A percentile compares a stretch with the other conserved stretches of the same genome.
Evolutionary conservation across 2,797 vertebrate species (phyloP).

Genomic region (Lacerta bilineata): DNA sequence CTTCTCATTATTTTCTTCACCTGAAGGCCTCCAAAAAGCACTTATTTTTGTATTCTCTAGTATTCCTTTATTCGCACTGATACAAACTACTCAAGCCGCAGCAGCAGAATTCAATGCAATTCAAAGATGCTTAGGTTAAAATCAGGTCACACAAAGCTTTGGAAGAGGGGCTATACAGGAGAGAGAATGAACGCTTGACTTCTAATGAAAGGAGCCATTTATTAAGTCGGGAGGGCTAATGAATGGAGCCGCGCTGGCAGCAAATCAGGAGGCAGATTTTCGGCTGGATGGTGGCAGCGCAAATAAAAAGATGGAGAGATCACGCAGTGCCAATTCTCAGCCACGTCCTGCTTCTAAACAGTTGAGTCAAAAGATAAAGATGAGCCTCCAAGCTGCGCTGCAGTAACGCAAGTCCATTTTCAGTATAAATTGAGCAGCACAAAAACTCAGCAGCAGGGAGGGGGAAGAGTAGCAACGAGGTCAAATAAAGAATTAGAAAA

Average conservation of each 20-base stretch:
- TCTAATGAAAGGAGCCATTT: conserved; percentile 39
- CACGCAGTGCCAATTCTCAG: background rate
- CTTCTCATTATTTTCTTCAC: conserved; percentile 14
- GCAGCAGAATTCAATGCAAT: conserved; percentile 4
- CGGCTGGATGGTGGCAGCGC: background rate
- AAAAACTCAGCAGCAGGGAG: background rate
- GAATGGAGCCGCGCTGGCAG: conserved; percentile 9
- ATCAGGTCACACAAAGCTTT: conserved; percentile 25
- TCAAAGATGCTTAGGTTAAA: conserved; percentile 25
- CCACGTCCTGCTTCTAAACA: background rate
- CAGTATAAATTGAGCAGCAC: conserved; percentile 1
- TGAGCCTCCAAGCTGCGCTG: conserved; percentile 15
- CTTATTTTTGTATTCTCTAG: background rate
- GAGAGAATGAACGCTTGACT: conserved; percentile 13
- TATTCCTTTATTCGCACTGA: background rate
- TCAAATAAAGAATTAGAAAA: background rate
- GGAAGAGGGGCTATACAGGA: background rate
- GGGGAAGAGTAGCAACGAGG: background rate
- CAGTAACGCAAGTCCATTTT: background rate
- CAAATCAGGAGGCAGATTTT: conserved; percentile 16
- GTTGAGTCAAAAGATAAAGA: conserved; percentile 8
- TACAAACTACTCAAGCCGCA: background rate
- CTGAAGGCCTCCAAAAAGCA: background rate
- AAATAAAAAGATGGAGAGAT: conserved; percentile 26
- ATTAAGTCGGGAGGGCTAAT: conserved; percentile 6